A percentile compares a stretch with the other conserved stretches of the same genome.
Conservation (phyloP, 2,888 invertebrate genomes). For the Carcina quercana region DNA sequence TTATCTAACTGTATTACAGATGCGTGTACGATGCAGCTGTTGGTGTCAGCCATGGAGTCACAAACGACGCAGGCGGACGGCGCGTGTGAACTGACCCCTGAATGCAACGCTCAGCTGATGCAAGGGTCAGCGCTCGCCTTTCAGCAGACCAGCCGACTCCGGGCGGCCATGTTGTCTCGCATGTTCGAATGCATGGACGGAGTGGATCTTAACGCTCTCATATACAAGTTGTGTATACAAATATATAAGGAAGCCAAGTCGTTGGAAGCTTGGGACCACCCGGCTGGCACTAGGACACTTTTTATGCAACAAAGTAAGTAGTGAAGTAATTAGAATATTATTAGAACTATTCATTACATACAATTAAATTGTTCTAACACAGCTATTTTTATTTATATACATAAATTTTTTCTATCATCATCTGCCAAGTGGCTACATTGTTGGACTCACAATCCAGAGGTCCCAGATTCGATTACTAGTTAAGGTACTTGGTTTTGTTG, state of each 20-base stretch:
- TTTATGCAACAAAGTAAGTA: constrained; percentile 66
- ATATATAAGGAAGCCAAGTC: constrained; percentile 64
- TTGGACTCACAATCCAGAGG: too few relatives aligned
- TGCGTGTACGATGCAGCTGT: constrained; percentile 63
- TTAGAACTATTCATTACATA: too few relatives aligned
- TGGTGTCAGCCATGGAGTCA: constrained; percentile 61
- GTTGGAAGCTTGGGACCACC: constrained; percentile 60
- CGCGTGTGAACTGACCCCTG: constrained; percentile 50
- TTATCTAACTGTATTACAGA: constrained; percentile 33
- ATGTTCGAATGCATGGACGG: constrained; percentile 60
- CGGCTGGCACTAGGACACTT: constrained; percentile 55
- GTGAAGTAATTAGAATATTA: not conserved
- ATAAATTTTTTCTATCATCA: too few relatives aligned
- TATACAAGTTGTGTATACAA: constrained; percentile 63
- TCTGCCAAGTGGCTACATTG: too few relatives aligned
- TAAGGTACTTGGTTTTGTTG: too few relatives aligned
- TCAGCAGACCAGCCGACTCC: constrained; percentile 56
- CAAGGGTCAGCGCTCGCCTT: constrained; percentile 58
- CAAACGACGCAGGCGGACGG: constrained; percentile 52
- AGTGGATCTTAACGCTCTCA: constrained; percentile 49
- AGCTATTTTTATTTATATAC: too few relatives aligned
- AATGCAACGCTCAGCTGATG: constrained; percentile 51
- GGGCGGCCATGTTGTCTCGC: constrained; percentile 44
- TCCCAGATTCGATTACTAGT: too few relatives aligned
- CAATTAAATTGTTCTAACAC: too few relatives aligned